phyloP scores from a whole-genome alignment of 2,888 invertebrate genomes.

The Sphecodes monilicornis region DNA sequence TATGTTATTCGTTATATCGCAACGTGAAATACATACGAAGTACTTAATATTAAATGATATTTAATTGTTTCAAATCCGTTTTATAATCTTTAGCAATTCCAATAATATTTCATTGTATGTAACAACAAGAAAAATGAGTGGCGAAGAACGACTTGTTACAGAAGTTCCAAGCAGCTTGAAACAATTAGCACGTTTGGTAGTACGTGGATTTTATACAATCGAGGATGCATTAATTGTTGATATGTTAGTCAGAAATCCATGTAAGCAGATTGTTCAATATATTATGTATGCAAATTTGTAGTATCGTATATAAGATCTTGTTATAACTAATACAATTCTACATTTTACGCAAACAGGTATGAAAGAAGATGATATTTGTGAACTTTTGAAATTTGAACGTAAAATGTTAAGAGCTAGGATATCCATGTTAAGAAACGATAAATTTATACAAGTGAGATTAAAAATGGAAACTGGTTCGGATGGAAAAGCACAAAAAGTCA shows the following conservation, averaged over 20 bases:
- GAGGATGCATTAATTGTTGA: slow-evolving; percentile 98
- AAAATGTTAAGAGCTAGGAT: slow-evolving; percentile 96
- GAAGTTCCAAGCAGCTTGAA: slow-evolving; percentile 98
- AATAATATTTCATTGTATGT: slow-evolving; percentile 29
- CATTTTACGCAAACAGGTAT: slow-evolving; percentile 85
- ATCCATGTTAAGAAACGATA: slow-evolving; percentile 94
- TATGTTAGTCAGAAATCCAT: slow-evolving; percentile 97
- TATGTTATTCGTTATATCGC: not conserved
- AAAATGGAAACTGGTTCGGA: slow-evolving; percentile 98
- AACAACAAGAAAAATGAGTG: slow-evolving; percentile 84
- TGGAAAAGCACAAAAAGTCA: slow-evolving; percentile 97
- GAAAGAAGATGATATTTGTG: slow-evolving; percentile 96
- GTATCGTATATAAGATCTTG: not conserved
- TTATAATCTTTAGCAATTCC: slow-evolving; percentile 26
- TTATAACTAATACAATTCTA: not conserved
- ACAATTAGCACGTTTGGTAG: slow-evolving; percentile 95
- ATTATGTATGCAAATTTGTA: not conserved
- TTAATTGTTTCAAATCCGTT: not conserved
- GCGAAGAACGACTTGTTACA: slow-evolving; percentile 92
- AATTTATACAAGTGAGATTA: slow-evolving; percentile 95
- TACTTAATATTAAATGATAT: not conserved
- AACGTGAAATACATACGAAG: not conserved
- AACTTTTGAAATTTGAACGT: slow-evolving; percentile 95
- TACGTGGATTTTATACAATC: slow-evolving; percentile 96
- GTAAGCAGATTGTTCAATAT: slow-evolving; percentile 85